A percentile compares a stretch with the other conserved stretches of the same genome.
Evolutionary conservation across 23 tunicate genomes (phyloP).

Genomic region (Halocynthia roretzi): DNA sequence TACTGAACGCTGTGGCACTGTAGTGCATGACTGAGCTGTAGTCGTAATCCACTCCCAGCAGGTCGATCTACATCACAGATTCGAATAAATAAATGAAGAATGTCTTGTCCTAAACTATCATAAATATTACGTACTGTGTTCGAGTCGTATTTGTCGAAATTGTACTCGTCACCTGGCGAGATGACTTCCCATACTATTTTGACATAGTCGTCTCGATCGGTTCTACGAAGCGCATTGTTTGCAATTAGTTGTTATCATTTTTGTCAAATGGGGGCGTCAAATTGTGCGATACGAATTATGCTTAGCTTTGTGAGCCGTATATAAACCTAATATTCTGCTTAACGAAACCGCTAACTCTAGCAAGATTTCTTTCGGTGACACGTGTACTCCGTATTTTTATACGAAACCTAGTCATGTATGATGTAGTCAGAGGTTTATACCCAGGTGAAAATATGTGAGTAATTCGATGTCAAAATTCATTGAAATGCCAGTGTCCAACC

Average conservation of each 20-base stretch:
- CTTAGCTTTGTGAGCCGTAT: too few species aligned
- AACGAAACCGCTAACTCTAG: too few species aligned
- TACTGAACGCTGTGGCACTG: slow-evolving; percentile 46
- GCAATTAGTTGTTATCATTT: too few species aligned
- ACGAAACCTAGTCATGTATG: background rate
- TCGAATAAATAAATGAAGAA: background rate
- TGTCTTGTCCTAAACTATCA: background rate
- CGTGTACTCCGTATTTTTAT: background rate
- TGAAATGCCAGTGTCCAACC: too few species aligned
- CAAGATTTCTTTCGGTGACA: too few species aligned
- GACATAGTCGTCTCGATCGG: slow-evolving; percentile 79
- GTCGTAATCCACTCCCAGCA: slow-evolving; percentile 51
- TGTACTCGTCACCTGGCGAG: slow-evolving; percentile 54
- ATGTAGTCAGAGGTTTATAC: too few species aligned
- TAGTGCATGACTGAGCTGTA: slow-evolving; percentile 80
- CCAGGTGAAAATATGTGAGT: too few species aligned
- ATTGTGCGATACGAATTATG: too few species aligned
- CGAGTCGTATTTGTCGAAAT: slow-evolving; percentile 58
- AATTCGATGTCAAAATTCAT: too few species aligned
- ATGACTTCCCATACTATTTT: slow-evolving; percentile 75
- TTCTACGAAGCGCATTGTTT: slow-evolving; percentile 14
- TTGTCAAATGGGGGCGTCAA: too few species aligned
- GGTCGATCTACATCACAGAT: background rate
- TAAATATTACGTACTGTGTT: background rate
- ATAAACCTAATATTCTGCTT: too few species aligned